Base-by-base conservation (phyloP, 2,113 vertebrate genomes). In the Dromaius novaehollandiae region DNA sequence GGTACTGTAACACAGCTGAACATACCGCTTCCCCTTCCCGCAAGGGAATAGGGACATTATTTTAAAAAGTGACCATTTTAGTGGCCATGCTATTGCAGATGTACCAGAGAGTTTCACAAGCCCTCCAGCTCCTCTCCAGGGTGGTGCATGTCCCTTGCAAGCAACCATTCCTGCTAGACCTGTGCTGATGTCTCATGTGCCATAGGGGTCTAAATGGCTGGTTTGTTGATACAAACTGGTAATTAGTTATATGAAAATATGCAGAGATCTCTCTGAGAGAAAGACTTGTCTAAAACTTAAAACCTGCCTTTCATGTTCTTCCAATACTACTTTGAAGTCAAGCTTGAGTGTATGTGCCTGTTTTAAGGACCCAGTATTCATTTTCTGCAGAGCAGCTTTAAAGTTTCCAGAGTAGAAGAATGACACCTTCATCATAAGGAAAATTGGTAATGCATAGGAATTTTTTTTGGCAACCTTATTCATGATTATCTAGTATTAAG, bases 21-120 rank as follows among this genome's bases (percentile, higher is more conserved):
- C 6, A 10, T 4, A 15, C 2, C 2, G 4, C 1, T 56, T 48
- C 25, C 18, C 6, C 24, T 66, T 2, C 0, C 2, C 18, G 25
- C 3, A 38, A 40, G 21, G 34, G 13, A n/a, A 80, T 77, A 65
- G 36, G 11, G 14, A 64, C 1, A 20, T 74, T 56, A 4, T 44
- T 89, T 65, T 38, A 1, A 48, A 50, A 79, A 73, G 8, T 32
- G 30, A 53, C 8, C 8, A 69, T 82, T 93, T 60, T 32, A 53
- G 53, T 56, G 63, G 25, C 46, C 63, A 53, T 21, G 60, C n/a
- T 89, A 26, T 14, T 71, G 46, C 60, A 90, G 13, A 50, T 70
- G 20, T 40, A 15, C 51, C n/a, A 75, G 9, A 24, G 25, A 82
- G 11, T n/a, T 89, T 82, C 58, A 80, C 2, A 70, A 69, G 24